Conservation (phyloP, 2,797 vertebrate species). For the Silurus aristotelis region DNA sequence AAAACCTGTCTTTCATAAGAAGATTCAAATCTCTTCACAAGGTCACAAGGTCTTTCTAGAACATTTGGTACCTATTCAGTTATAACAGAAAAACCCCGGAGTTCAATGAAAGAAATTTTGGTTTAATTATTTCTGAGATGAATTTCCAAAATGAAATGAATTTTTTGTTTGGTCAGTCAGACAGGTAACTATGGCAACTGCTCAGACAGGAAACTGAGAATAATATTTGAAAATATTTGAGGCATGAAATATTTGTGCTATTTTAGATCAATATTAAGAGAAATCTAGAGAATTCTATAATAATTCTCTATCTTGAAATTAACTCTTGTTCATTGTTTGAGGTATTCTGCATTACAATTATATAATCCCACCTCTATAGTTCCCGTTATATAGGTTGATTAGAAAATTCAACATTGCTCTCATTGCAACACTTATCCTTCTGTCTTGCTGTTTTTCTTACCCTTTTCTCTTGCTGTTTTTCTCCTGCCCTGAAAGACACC, state of each 20-base stretch:
- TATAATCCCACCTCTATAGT: not conserved
- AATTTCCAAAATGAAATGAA: constrained; percentile 9
- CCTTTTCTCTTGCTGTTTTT: not conserved
- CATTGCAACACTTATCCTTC: not conserved
- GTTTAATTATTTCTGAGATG: constrained; percentile 46
- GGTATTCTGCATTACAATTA: not conserved
- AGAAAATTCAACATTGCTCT: not conserved
- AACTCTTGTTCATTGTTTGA: not conserved
- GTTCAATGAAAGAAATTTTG: constrained; percentile 49
- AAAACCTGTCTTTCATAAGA: not conserved
- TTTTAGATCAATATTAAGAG: not conserved
- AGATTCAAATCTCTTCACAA: not conserved
- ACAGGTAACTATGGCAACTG: not conserved
- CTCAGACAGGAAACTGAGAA: not conserved
- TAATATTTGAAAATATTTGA: not conserved
- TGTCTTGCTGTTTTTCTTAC: not conserved
- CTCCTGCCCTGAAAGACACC: constrained; percentile 25
- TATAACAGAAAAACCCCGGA: constrained; percentile 17
- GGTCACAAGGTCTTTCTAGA: not conserved
- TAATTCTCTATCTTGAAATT: not conserved
- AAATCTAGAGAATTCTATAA: not conserved
- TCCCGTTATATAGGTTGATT: not conserved
- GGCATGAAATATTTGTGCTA: not conserved
- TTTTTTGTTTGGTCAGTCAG: not conserved
- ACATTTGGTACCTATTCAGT: not conserved